Percentiles rank a stretch among this genome's conserved stretches.
These are phyloP conservation scores for Polydrusus cervinus DNA, from an alignment of 2,888 invertebrate genomes.

Conservation along the genomic window DNA sequence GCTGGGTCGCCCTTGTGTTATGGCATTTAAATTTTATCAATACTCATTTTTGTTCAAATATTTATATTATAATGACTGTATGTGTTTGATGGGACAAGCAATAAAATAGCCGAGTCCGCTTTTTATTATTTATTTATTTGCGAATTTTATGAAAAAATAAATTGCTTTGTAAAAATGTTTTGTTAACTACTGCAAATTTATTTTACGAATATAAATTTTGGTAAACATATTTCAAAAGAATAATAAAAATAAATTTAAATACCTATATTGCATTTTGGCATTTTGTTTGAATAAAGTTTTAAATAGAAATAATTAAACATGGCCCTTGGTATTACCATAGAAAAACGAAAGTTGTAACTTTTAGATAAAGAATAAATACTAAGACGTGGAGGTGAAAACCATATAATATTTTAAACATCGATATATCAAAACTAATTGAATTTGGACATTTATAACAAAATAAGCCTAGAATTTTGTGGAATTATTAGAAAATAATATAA, in stretches of 20 bases:
- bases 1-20: background rate
- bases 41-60: slow-evolving; percentile 9
- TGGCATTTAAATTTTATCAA: background rate
- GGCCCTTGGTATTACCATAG: too few species aligned
- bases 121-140: slow-evolving; percentile 18
- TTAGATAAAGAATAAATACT: too few species aligned
- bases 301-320: too few species aligned
- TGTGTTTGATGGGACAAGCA: background rate
- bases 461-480: too few species aligned
- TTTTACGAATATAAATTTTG: slow-evolving; percentile 1
- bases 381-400: too few species aligned
- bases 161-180: slow-evolving; percentile 1
- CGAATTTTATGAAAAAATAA: background rate
- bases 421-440: too few species aligned
- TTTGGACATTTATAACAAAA: too few species aligned
- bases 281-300: too few species aligned
- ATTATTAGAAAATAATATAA: too few species aligned
- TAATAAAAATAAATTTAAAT: background rate
- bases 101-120: background rate
- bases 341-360: too few species aligned
- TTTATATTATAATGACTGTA: background rate
- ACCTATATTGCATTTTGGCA: too few species aligned
- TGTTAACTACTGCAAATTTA: background rate
- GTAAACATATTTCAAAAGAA: background rate
- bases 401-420: too few species aligned